phyloP scores from a whole-genome alignment of 2,797 vertebrate species.

The Halcyon smyrnensis region DNA sequence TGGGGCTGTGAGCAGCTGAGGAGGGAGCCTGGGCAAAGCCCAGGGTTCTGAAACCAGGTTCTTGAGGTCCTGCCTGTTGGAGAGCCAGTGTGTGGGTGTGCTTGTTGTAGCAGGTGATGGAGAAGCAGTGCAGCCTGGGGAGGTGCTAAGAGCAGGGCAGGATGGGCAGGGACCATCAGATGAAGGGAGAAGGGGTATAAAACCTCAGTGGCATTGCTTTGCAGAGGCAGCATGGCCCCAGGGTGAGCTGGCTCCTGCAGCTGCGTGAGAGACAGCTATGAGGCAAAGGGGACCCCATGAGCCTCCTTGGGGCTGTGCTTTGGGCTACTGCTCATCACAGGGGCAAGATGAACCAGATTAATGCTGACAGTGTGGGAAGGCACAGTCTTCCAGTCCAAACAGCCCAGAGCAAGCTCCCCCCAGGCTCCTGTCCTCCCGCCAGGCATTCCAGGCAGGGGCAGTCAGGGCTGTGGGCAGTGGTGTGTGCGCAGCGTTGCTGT shows the following conservation, averaged over 20 bases:
- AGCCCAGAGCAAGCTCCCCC: background rate
- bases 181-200: background rate
- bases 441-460: background rate
- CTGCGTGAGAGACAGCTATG: accelerated
- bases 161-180: background rate
- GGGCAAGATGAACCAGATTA: background rate
- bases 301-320: background rate
- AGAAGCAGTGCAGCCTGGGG: accelerated
- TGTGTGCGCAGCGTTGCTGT: background rate
- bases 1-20: background rate
- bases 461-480: background rate
- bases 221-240: accelerated
- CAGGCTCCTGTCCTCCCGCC: background rate
- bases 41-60: background rate
- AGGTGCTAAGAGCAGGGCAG: background rate
- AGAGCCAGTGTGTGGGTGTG: accelerated
- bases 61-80: background rate
- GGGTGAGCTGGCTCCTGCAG: background rate
- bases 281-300: background rate
- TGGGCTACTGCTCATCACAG: accelerated
- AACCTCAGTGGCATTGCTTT: background rate
- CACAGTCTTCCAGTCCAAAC: background rate
- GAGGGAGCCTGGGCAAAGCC: background rate
- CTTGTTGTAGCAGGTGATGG: accelerated
- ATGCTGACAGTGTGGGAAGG: background rate